Evolutionary conservation across 2,888 invertebrate genomes (phyloP), one percentile per base, ranked within the genome.

Genomic region (Amitus sp.): DNA sequence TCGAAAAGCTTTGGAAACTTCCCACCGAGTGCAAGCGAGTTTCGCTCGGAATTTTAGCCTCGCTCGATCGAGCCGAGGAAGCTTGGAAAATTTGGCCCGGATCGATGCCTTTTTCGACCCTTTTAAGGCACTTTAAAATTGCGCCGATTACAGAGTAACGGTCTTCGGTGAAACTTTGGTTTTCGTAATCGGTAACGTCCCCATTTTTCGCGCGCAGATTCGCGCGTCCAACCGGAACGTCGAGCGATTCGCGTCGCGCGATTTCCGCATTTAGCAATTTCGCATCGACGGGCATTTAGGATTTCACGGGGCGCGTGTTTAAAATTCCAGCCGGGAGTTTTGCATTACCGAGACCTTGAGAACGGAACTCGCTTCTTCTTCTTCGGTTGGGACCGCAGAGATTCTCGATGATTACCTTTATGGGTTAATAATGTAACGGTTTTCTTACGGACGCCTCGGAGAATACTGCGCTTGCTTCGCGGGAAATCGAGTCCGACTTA

Each of bases 361-460:
- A 46, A n/a, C n/a, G n/a, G n/a, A n/a, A 47, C 54, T 50, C 62
- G 62, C 47, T 33, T 46, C 42, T 47, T 12, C 19, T 23, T 5
- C 23, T 23, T 7, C 48, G 39, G 50, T 47, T 49, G 57, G 15
- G 28, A 60, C 49, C 46, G 47, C 33, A 49, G 37, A 59, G 56
- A 55, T 73, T 64, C 43, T 49, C 49, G 51, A 58, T 63, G 70
- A 72, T 75, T 72, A 68, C 69, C 67, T 75, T 76, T 75, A 77
- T 73, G 75, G 73, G 74, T 75, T 76, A 76, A 76, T 76, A 77
- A 76, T 68, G 66, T 66, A 48, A n/a, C 55, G 66, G 66, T 71
- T 70, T 73, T 65, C 60, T 51, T 23, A 46, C 45, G 51, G 56
- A 59, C 59, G 52, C 56, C 37, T 43, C 52, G 19, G 52, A 52